phyloP scores from a whole-genome alignment of 2,888 invertebrate species.

The Trachelus troglodyta region DNA sequence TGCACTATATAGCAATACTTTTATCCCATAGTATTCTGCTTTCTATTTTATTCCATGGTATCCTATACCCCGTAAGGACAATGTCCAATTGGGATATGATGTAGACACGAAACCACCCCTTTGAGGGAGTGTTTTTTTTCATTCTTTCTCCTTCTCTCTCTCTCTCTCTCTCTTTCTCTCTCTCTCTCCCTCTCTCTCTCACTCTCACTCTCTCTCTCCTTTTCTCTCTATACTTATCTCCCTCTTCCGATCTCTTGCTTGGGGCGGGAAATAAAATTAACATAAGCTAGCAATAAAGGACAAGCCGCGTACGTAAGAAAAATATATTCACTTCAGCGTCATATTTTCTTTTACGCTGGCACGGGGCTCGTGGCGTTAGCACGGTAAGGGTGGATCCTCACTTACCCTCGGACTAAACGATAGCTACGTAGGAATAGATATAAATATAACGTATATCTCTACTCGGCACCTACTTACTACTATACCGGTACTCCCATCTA shows the following conservation, averaged over 20 bases:
- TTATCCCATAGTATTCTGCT: no score
- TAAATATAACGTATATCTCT: conserved; percentile 41
- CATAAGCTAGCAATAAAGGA: conserved; percentile 55
- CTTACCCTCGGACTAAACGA: conserved; percentile 33
- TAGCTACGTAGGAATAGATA: conserved; percentile 39
- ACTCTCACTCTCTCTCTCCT: no score
- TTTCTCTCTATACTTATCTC: no score
- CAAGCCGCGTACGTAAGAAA: conserved; percentile 47
- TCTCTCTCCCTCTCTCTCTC: no score
- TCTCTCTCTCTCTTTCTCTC: no score
- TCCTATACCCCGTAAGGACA: no score
- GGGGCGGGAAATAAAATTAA: conserved; percentile 48
- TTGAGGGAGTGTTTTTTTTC: neutral
- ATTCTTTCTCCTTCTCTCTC: neutral
- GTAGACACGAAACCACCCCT: neutral
- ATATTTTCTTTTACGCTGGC: conserved; percentile 43
- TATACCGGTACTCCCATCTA: neutral
- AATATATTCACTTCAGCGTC: conserved; percentile 49
- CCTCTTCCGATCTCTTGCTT: neutral
- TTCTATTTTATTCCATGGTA: no score
- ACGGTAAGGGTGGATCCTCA: conserved; percentile 52
- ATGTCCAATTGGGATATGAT: neutral
- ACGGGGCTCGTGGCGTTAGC: conserved; percentile 41
- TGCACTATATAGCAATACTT: no score
- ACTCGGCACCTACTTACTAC: conserved; percentile 28